These are phyloP conservation scores for Lepilemur septentrionalis DNA, from an alignment of 2,797 vertebrate genomes.

Conservation along the genomic window DNA sequence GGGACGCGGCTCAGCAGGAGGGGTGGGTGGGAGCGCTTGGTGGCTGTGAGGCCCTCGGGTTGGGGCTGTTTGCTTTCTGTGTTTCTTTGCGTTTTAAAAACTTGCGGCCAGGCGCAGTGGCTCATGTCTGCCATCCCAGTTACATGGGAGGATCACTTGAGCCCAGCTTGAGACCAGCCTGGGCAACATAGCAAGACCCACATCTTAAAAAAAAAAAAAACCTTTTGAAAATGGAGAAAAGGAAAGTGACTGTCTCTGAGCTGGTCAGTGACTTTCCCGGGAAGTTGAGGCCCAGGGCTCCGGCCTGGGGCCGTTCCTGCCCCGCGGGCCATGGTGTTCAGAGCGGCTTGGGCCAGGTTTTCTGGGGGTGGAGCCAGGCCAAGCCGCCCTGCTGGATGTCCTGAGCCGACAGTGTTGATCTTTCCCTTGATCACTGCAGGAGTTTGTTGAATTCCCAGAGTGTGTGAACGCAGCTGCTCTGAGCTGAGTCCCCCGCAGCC, in stretches of 20 bases:
- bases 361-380: neutral
- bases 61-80: neutral
- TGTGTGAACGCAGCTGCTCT: neutral
- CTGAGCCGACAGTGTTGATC: neutral
- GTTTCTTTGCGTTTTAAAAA: neutral
- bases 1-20: neutral
- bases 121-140: neutral
- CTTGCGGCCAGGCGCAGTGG: neutral
- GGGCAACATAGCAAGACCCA: no score
- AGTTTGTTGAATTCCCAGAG: neutral
- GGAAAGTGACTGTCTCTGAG: neutral
- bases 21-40: neutral
- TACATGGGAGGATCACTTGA: no score
- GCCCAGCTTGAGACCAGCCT: no score
- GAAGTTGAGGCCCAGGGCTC: neutral
- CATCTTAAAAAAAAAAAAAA: neutral
- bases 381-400: neutral
- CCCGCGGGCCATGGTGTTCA: no score
- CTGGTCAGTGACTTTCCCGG: neutral
- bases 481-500: neutral
- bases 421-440: neutral
- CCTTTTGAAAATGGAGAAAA: neutral
- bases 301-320: neutral
- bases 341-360: neutral
- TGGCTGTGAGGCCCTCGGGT: neutral